phyloP scores from a whole-genome alignment of 2,888 invertebrate genomes.

The Altica lythri region DNA sequence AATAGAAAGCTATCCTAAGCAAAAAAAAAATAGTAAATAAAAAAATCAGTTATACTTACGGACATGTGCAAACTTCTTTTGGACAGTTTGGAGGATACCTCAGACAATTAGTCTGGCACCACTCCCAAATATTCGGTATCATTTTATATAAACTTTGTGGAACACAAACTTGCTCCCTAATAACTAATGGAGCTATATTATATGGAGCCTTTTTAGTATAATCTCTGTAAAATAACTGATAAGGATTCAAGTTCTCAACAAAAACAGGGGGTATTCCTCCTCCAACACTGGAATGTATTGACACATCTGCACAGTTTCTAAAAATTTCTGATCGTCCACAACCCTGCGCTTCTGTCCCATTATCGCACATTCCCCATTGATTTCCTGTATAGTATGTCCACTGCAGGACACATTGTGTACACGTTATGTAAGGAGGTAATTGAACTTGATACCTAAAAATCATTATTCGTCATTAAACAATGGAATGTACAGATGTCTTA shows the following conservation, averaged over 20 bases:
- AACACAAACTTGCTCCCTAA: conserved; percentile 82
- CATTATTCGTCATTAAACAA: background rate
- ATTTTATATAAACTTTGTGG: conserved; percentile 67
- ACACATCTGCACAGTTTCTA: conserved; percentile 87
- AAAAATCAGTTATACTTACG: conserved; percentile 65
- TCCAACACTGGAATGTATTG: conserved; percentile 76
- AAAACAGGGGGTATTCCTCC: conserved; percentile 71
- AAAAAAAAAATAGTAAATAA: no score
- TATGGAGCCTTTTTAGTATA: conserved; percentile 64
- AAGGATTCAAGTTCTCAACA: conserved; percentile 75
- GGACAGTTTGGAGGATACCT: conserved; percentile 88
- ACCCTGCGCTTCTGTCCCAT: conserved; percentile 85
- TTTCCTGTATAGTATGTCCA: conserved; percentile 94
- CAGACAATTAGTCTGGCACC: conserved; percentile 87
- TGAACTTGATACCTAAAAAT: conserved; percentile 69
- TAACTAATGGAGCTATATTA: conserved; percentile 74
- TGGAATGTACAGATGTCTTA: no score
- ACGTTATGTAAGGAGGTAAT: conserved; percentile 81
- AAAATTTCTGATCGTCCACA: conserved; percentile 92
- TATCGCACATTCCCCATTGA: conserved; percentile 87
- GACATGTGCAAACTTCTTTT: conserved; percentile 73
- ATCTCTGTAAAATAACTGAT: conserved; percentile 77
- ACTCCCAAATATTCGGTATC: conserved; percentile 77
- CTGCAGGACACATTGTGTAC: conserved; percentile 88
- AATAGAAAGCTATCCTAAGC: no score